A percentile compares a stretch with the other conserved stretches of the same genome.
phyloP scores from a whole-genome alignment of 2,888 invertebrate species.

The Ommatoiulus sabulosus region DNA sequence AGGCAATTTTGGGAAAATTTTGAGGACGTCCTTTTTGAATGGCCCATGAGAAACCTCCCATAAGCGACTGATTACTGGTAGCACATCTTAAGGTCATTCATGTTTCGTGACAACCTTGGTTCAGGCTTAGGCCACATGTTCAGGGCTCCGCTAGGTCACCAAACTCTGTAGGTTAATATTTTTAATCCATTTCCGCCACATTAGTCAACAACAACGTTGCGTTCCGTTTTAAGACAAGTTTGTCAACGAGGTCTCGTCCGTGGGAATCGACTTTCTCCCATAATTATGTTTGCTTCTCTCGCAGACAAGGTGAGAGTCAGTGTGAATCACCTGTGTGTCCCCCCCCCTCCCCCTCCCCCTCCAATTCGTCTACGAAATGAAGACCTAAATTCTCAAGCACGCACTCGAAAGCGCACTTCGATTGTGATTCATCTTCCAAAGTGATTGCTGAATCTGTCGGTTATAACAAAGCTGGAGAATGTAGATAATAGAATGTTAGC shows the following conservation, averaged over 20 bases:
- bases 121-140: no score
- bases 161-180: not conserved
- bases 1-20: no score
- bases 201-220: not conserved
- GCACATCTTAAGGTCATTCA: no score
- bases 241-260: constrained; percentile 2
- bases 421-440: not conserved
- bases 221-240: not conserved
- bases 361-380: not conserved
- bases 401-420: not conserved
- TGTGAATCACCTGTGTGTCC: constrained; percentile 16
- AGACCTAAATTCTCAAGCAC: not conserved
- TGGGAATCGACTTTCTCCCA: constrained; percentile 15
- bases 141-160: no score
- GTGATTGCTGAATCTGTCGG: not conserved
- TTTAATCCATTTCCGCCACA: not conserved
- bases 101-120: no score
- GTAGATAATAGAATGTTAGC: no score
- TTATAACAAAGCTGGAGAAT: no score
- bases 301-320: not conserved
- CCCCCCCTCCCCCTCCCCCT: not conserved
- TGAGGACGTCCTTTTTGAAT: no score
- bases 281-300: not conserved
- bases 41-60: no score
- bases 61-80: no score